A percentile compares a stretch with the other conserved stretches of the same genome.
These are phyloP conservation scores for Ibycter americanus DNA, from an alignment of 2,797 vertebrate species.

Conservation along the genomic window DNA sequence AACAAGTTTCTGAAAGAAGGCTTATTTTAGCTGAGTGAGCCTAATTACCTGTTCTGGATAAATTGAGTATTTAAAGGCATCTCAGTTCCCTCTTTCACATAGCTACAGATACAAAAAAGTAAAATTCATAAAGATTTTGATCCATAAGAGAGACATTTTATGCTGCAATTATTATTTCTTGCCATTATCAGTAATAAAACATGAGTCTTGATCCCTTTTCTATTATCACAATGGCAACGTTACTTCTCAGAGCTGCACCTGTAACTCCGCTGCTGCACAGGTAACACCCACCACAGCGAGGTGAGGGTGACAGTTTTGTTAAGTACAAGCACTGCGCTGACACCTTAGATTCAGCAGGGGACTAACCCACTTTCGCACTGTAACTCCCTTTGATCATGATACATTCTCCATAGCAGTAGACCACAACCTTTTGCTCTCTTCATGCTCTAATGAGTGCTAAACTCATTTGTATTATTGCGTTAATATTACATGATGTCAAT, in stretches of 20 bases:
- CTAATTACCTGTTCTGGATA: slow-evolving; percentile 5
- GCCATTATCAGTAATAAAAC: background rate
- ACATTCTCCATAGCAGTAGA: background rate
- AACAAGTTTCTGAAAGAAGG: slow-evolving; percentile 19
- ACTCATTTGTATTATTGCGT: background rate
- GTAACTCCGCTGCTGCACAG: background rate
- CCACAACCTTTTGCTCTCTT: slow-evolving; percentile 4
- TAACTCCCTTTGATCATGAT: background rate
- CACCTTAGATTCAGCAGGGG: background rate
- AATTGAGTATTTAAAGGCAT: background rate
- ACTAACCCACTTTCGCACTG: background rate
- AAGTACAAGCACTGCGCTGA: background rate
- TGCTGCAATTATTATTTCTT: background rate
- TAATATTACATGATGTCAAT: background rate
- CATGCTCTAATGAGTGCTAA: background rate
- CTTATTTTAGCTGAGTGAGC: background rate
- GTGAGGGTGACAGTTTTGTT: background rate
- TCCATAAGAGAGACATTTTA: background rate
- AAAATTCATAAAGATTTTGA: background rate
- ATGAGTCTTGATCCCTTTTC: background rate
- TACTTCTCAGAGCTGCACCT: background rate
- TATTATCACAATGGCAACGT: background rate
- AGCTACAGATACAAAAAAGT: background rate
- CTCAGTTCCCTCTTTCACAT: background rate
- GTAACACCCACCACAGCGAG: background rate